A percentile compares a stretch with the other conserved stretches of the same genome.
These are phyloP conservation scores for Drosophila nigrodunni DNA, from an alignment of 1,140 invertebrate species.

Conservation along the genomic window DNA sequence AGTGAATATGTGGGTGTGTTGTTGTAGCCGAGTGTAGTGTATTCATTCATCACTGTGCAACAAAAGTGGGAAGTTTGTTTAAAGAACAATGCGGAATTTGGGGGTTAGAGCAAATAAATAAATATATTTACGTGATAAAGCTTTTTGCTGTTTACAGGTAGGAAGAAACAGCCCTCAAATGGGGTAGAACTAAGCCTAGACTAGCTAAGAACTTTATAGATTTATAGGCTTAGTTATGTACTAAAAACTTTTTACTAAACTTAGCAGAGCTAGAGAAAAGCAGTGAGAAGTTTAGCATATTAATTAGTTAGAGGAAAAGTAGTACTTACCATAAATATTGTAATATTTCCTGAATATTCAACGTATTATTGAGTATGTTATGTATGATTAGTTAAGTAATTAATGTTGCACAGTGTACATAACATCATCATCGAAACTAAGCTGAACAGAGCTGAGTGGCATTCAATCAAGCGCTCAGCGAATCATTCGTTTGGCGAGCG, in stretches of 20 bases:
- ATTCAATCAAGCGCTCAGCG: slow-evolving; percentile 62
- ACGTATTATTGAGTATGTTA: not conserved
- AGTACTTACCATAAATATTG: too few species aligned
- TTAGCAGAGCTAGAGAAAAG: too few species aligned
- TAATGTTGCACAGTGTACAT: slow-evolving; percentile 40
- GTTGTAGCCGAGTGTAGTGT: slow-evolving; percentile 42
- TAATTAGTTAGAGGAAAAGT: too few species aligned
- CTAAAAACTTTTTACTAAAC: too few species aligned
- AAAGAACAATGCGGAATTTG: not conserved
- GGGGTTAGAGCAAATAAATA: not conserved
- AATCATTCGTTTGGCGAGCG: slow-evolving; percentile 38
- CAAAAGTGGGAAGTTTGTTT: slow-evolving; percentile 14
- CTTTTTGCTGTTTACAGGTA: too few species aligned
- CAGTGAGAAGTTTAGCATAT: too few species aligned
- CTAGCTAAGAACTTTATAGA: too few species aligned
- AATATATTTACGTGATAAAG: too few species aligned
- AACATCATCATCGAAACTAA: slow-evolving; percentile 2
- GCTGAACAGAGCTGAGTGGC: slow-evolving; percentile 25
- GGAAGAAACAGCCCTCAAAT: too few species aligned
- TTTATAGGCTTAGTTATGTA: too few species aligned
- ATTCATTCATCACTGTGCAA: slow-evolving; percentile 49
- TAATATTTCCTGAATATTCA: slow-evolving; percentile 5
- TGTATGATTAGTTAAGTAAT: slow-evolving; percentile 13
- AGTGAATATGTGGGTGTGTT: slow-evolving; percentile 57
- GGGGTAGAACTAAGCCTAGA: not conserved